Conservation (phyloP, 2,797 vertebrate species). For the Enteromius trimaculatus region DNA sequence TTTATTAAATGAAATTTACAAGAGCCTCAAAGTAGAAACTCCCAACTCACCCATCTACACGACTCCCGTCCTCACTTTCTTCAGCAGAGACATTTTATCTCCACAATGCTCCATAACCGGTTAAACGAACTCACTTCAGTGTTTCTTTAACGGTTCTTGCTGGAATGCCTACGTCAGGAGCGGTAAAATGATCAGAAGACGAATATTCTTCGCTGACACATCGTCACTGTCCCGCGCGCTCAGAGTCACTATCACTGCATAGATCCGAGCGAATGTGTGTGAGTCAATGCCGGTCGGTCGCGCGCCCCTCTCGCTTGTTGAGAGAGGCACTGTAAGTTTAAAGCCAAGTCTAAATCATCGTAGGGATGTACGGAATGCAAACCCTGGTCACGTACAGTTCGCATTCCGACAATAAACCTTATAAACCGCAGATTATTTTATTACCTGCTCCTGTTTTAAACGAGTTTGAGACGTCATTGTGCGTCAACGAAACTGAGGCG, state of each 20-base stretch:
- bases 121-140: conserved; percentile 12
- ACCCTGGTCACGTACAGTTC: not conserved
- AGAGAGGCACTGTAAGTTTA: conserved; percentile 47
- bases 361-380: not conserved
- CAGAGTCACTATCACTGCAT: conserved; percentile 32
- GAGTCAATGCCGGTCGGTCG: conserved; percentile 16
- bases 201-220: conserved; percentile 26
- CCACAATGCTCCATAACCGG: not conserved
- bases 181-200: not conserved
- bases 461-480: conserved; percentile 22
- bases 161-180: not conserved
- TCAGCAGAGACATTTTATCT: conserved; percentile 4
- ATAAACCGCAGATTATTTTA: not conserved
- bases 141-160: not conserved
- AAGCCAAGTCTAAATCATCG: conserved; percentile 25
- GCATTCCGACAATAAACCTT: not conserved
- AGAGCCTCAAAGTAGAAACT: conserved; percentile 23
- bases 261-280: conserved; percentile 15
- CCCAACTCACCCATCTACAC: conserved; percentile 18
- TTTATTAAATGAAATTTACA: not conserved
- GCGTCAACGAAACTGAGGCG: conserved; percentile 9
- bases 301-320: conserved; percentile 20
- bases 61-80: conserved; percentile 47
- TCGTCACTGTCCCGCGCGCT: conserved; percentile 48
- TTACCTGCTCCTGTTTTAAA: not conserved